These are phyloP conservation scores for Dromaius novaehollandiae DNA, from an alignment of 2,113 vertebrate species.

Conservation along the genomic window DNA sequence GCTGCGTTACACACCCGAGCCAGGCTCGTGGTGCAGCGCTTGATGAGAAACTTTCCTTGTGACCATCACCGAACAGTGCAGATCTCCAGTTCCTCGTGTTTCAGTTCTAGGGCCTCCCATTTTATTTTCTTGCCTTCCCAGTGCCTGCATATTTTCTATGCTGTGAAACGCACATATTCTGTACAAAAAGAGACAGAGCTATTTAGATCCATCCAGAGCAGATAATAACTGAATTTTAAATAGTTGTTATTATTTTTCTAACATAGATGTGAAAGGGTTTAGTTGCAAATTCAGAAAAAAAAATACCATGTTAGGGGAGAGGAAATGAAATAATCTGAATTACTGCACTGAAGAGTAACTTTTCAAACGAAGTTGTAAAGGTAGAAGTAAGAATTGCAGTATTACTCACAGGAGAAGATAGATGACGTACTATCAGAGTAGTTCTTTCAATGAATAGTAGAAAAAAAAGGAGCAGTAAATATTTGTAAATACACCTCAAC, in stretches of 20 bases:
- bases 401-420: no score
- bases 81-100: background rate
- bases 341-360: background rate
- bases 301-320: no score
- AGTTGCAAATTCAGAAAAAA: background rate
- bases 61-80: background rate
- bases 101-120: fast-evolving
- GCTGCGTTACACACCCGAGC: background rate
- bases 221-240: background rate
- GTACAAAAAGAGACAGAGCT: fast-evolving
- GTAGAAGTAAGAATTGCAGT: background rate
- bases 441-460: fast-evolving
- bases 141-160: background rate
- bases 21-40: fast-evolving
- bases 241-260: background rate
- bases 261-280: background rate
- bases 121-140: background rate
- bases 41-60: background rate
- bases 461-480: background rate
- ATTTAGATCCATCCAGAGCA: fast-evolving
- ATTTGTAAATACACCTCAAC: background rate
- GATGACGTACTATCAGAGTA: background rate
- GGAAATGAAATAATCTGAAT: background rate
- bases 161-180: fast-evolving
- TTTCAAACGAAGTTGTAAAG: fast-evolving